Base-by-base conservation (phyloP, 2,888 invertebrate species). In the Leptinotarsa haldemani region DNA sequence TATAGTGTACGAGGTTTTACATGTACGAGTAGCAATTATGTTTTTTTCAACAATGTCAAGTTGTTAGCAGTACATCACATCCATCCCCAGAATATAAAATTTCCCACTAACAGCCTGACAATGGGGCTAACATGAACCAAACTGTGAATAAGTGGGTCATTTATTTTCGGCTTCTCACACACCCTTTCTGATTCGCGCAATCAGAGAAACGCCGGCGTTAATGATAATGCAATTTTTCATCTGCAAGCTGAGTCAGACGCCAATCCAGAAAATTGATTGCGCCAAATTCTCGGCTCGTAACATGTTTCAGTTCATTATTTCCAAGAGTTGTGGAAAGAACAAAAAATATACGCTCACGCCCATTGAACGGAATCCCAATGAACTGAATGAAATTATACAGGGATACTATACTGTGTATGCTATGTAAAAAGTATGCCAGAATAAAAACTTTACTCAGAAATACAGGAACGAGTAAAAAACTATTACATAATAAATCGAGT, bases 211-310 rank as follows among this genome's bases (percentile, higher is more conserved):
- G 16, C 61, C n/a, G n/a, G 15, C 61, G 61, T 30, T 61, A 61
- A 61, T 61, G 61, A 61, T 61, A 61, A 61, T 61, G 61, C 61
- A 61, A 61, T 61, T 61, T 61, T 61, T 61, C 61, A 61, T 40
- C n/a, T 61, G 61, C 30, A 16, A 40, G 61, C 61, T 40, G 61
- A 25, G 30, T 61, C 61, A 40, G 61, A 61, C 61, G 61, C 61
- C 61, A 61, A 61, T 30, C 40, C 40, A 30, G 16, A 5, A 61
- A 61, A 61, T 61, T 30, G 61, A 61, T 40, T n/a, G 61, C 61
- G n/a, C 30, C 30, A n/a, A 61, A 61, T 61, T 61, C 5, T 40
- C 61, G n/a, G n/a, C n/a, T 61, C 61, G 40, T 40, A 61, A 16
- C 61, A 61, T n/a, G 61, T 61, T 61, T 30, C 25, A 7, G n/a